Evolutionary conservation across 2,113 vertebrate species (phyloP).

Genomic region (Tylochromis polylepis): DNA sequence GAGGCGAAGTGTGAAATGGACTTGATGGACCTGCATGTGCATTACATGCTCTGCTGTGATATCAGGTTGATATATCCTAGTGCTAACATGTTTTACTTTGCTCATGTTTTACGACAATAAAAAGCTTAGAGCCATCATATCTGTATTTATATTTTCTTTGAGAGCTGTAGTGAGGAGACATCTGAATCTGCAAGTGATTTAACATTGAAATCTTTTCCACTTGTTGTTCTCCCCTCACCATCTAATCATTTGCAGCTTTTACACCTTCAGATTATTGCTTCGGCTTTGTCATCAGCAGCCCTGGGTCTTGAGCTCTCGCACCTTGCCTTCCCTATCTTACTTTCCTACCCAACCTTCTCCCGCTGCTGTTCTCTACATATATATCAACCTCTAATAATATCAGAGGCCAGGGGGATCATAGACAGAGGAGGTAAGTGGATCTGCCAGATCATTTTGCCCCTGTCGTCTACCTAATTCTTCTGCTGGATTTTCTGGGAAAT

Average conservation of each 20-base stretch:
- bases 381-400: conserved; percentile 51
- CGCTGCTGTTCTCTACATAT: neutral
- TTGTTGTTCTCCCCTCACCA: neutral
- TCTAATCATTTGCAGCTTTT: conserved; percentile 28
- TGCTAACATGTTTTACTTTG: neutral
- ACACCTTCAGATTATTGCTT: conserved; percentile 42
- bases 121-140: conserved; percentile 4
- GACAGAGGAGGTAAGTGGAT: conserved; percentile 59
- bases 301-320: neutral
- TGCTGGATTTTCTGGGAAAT: conserved; percentile 32
- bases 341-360: neutral
- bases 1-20: neutral
- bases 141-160: conserved; percentile 5
- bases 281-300: conserved; percentile 11
- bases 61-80: neutral
- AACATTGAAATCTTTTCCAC: neutral
- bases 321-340: neutral
- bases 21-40: neutral
- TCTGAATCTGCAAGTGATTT: conserved; percentile 20
- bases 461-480: conserved; percentile 42
- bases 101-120: neutral
- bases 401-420: conserved; percentile 13
- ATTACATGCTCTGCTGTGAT: neutral
- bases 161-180: neutral
- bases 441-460: conserved; percentile 61